Evolutionary conservation across 2,113 vertebrate genomes (phyloP), one percentile per base, ranked within the genome.

Genomic region (Bucco capensis): DNA sequence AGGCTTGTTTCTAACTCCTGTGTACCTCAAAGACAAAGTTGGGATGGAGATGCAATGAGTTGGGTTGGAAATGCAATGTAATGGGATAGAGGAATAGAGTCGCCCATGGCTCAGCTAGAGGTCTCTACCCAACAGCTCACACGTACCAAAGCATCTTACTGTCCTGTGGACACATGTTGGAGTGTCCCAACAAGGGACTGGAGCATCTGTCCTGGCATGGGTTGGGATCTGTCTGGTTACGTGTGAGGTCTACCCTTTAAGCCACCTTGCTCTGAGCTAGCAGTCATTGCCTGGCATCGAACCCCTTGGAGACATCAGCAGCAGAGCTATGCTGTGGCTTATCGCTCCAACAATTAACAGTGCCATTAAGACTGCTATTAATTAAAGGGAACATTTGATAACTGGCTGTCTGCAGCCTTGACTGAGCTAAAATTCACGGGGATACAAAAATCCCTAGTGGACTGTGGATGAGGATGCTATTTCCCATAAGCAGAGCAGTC

Each of bases 231-330:
- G 2, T 44, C 46, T 30, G 14, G 10, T 19, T 53, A 12, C 18
- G 15, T 1, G 0, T 74, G 56, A 33, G 35, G 10, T 81, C 46
- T 81, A 14, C 14, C 16, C 42, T 77, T 46, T 19, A 77, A 86
- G 30, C 37, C 10, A 1, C 54, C 40, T 83, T 38, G 25, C 44
- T 77, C 27, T 1, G 3, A 89, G 38, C n/a, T 35, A 50, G n/a
- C 1, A 1, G 9, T 18, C 1, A 0, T 30, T 4, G 1, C 33
- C 57, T 50, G 47, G 11, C 0, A 1, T 21, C 40, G 37, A 13
- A 46, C 12, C n/a, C 27, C 4, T 0, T 22, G 42, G 33, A 58
- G 50, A 40, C 5, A 51, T 5, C n/a, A 72, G 13, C 58, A 89
- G 28, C 51, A 71, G 40, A 54, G n/a, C 30, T 25, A 6, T 15